Conservation (phyloP, 1,140 invertebrate species). For the Andrena cerasifolii region DNA sequence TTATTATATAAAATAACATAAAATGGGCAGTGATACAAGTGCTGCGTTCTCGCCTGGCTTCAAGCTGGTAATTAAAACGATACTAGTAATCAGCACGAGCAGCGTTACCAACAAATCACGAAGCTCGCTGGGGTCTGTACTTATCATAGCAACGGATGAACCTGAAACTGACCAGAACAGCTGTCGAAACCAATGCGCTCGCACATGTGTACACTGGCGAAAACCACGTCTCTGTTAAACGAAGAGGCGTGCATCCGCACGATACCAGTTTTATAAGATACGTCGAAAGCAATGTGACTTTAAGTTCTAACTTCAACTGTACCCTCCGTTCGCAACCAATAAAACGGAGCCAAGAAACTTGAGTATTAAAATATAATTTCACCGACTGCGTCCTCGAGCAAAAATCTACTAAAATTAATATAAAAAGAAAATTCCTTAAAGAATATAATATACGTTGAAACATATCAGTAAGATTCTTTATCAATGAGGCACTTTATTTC, state of each 20-base stretch:
- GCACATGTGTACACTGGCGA: neutral
- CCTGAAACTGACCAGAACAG: conserved; percentile 8
- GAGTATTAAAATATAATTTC: too few relatives aligned
- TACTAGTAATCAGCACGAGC: neutral
- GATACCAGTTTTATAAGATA: neutral
- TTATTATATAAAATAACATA: too few relatives aligned
- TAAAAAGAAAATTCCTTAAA: too few relatives aligned
- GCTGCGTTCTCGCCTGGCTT: neutral
- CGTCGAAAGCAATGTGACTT: neutral
- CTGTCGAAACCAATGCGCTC: conserved; percentile 13
- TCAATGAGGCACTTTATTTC: too few relatives aligned
- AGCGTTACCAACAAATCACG: conserved; percentile 18
- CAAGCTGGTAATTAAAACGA: neutral
- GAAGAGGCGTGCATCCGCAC: neutral
- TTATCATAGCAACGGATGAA: conserved; percentile 6
- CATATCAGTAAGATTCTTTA: too few relatives aligned
- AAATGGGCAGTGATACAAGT: too few relatives aligned
- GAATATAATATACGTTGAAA: too few relatives aligned
- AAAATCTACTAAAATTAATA: too few relatives aligned
- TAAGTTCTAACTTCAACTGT: neutral
- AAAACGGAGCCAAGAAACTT: too few relatives aligned
- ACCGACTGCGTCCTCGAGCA: too few relatives aligned
- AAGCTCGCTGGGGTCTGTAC: neutral
- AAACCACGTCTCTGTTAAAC: neutral
- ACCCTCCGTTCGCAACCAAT: neutral